Conservation (phyloP, 1,140 invertebrate species). For the Drosophila willistoni region DNA sequence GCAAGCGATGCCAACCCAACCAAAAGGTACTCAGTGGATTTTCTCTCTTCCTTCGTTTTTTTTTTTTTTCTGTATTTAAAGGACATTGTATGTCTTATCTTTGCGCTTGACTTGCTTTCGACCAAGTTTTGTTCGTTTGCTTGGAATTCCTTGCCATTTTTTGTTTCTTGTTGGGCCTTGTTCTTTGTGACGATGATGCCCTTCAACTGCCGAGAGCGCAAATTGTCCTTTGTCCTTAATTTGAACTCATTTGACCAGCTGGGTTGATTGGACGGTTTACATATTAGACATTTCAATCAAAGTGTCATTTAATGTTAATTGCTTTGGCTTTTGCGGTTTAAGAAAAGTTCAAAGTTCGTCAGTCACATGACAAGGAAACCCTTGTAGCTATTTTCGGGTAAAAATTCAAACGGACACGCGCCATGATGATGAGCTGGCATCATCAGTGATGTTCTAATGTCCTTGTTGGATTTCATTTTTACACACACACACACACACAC, state of each 20-base stretch:
- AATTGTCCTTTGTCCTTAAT: slow-evolving; percentile 12
- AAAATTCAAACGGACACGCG: slow-evolving; percentile 3
- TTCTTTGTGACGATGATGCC: not conserved
- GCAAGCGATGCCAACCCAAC: not conserved
- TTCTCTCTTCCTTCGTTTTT: not conserved
- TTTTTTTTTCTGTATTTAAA: not conserved
- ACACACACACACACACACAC: slow-evolving; percentile 27
- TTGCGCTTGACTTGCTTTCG: slow-evolving; percentile 7
- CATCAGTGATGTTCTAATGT: slow-evolving; percentile 31
- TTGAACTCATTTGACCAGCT: slow-evolving; percentile 19
- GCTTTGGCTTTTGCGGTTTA: slow-evolving; percentile 50
- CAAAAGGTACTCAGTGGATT: slow-evolving; percentile 18
- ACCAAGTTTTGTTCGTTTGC: not conserved
- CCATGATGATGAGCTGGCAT: slow-evolving; percentile 27
- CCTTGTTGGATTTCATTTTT: slow-evolving; percentile 51
- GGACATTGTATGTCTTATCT: slow-evolving; percentile 24
- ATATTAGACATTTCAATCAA: slow-evolving; percentile 60
- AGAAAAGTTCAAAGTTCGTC: slow-evolving; percentile 50
- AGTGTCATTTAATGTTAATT: slow-evolving; percentile 57
- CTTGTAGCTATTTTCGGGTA: slow-evolving; percentile 30
- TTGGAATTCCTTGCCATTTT: not conserved
- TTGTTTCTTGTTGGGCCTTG: not conserved
- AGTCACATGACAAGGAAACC: slow-evolving; percentile 24
- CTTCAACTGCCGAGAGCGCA: not conserved
- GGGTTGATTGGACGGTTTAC: slow-evolving; percentile 48